Base-by-base conservation (phyloP, 1,140 invertebrate species). In the Heterodera carotae region DNA sequence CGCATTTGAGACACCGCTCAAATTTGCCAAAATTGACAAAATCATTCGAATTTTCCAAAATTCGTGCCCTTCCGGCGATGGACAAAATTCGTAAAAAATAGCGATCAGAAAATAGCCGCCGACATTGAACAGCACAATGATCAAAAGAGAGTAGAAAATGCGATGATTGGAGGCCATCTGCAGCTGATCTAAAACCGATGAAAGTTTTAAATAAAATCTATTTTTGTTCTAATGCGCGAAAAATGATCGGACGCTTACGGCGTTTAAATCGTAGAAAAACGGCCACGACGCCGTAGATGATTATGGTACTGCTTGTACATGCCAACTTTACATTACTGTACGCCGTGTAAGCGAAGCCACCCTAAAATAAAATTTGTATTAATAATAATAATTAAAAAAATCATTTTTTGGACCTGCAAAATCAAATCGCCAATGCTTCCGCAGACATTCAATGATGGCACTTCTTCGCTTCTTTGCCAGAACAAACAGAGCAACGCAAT, bases 71-170 rank as follows among this genome's bases (percentile, higher is more conserved):
- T 10, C 12, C 62, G 27, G 22, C 4, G 25, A 22, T 0, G 33
- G 29, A 12, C 8, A 29, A 34, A 66, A 66, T 7, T 12, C 18
- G 62, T 66, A 31, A 27, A 66, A 66, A 34, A 66, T 29, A 10
- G 29, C 62, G 62, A 31, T 66, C 29, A 34, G 12, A 34, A 66
- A 34, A 34, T 66, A 66, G 6, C 62, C 62, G 62, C 62, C 29
- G 62, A 66, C 62, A 34, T 34, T 66, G 62, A 66, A 66, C 62
- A 34, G 33, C 8, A 66, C 33, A 22, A 66, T 66, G 33, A 66
- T 22, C 15, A 66, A n/a, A 25, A 66, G 62, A 66, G 62, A 66
- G 62, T 22, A 4, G 62, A 66, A 66, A 29, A 66, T 34, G 62
- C 62, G 62, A 29, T 22, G 62, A 10, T 66, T 34, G 62, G 25